Base-by-base conservation (phyloP, 2,113 vertebrate species). In the Astatotilapia flaviijosephi region DNA sequence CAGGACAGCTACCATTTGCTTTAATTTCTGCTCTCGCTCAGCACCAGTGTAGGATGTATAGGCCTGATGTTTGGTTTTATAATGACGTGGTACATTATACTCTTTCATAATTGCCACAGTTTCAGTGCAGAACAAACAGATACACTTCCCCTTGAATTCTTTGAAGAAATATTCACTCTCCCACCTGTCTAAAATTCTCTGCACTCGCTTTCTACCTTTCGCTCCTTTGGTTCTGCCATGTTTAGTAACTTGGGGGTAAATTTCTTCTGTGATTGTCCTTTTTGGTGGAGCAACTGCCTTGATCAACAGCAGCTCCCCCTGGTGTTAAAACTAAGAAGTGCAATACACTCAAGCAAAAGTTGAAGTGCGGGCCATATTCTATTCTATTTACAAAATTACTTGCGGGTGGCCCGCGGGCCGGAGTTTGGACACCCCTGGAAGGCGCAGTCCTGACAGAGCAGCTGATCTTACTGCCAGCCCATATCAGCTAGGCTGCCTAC, bases 1-100 rank as follows among this genome's bases (percentile, higher is more conserved):
- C 51, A 21, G 51, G 10, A 54, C 0, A 54, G 5, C n/a, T 54
- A 21, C 10, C n/a, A 0, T 54, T 54, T 54, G 2, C n/a, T 54
- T 54, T 21, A 12, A 21, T 54, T 54, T 54, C 53, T 54, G n/a
- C n/a, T 54, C n/a, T 54, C 0, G 53, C 53, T 54, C n/a, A 12
- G n/a, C 53, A 54, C 53, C 53, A 0, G n/a, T 7, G 4, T 23
- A 3, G 0, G 53, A 54, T 54, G n/a, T 6, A 54, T 54, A 23
- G 53, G 53, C n/a, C 53, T 54, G n/a, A 54, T 54, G n/a, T 23
- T 54, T 13, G 53, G 10, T 23, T 23, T 23, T 3, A 55, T 13
- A 13, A 23, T 23, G 6, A 23, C 6, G 53, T 23, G 0, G 11
- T 55, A 55, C 2, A 55, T 55, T 55, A 55, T 23, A 55, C 21